Conservation (phyloP, 2,888 invertebrate genomes). For the Barypeithes pellucidus region DNA sequence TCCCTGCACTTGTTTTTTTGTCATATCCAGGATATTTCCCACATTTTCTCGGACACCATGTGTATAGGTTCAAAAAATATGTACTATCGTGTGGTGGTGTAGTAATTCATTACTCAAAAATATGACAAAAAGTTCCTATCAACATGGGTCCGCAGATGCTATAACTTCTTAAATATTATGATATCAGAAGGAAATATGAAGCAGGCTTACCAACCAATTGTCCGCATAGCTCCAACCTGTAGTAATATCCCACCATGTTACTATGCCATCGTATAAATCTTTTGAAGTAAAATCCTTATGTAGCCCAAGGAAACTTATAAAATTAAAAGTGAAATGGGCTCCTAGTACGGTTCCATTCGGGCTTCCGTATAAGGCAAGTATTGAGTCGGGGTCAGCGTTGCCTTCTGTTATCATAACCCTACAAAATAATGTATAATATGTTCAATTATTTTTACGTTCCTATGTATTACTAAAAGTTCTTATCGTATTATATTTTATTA, state of each 20-base stretch:
- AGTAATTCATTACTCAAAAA: no score
- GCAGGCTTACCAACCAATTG: conserved; percentile 39
- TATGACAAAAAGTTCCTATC: no score
- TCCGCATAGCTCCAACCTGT: conserved; percentile 18
- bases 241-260: conserved; percentile 78
- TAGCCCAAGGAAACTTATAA: conserved; percentile 71
- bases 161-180: background rate
- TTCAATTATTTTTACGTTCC: no score
- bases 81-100: no score
- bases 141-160: background rate
- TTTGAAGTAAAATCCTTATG: conserved; percentile 63
- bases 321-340: conserved; percentile 87
- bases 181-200: background rate
- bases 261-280: conserved; percentile 76
- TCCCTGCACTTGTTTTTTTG: no score
- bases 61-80: no score
- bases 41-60: no score
- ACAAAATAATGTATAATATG: conserved; percentile 30
- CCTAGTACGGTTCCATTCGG: conserved; percentile 72
- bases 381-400: conserved; percentile 75
- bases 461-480: no score
- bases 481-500: no score
- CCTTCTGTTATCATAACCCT: conserved; percentile 86
- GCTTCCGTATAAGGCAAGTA: conserved; percentile 79
- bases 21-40: no score